phyloP scores from a whole-genome alignment of 1,140 invertebrate genomes.

The Anthonomus grandis region DNA sequence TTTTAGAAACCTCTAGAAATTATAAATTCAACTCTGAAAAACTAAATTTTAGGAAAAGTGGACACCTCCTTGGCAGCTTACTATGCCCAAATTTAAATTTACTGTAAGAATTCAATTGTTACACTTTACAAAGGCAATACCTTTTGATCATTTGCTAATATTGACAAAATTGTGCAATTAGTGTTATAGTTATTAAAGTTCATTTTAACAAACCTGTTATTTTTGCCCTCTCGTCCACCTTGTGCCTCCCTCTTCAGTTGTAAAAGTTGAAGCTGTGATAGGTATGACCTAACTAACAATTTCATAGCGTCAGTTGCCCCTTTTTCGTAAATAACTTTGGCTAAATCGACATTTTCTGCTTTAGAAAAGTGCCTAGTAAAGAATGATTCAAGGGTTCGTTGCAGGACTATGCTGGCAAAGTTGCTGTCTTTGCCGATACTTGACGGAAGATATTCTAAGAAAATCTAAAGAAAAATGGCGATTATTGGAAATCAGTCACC shows the following conservation, averaged over 20 bases:
- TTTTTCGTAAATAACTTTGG: conserved; percentile 48
- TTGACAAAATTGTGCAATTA: no score
- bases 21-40: no score
- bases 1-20: no score
- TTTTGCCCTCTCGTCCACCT: background rate
- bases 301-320: conserved; percentile 54
- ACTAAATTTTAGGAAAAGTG: no score
- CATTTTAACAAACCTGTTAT: no score
- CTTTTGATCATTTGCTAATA: no score
- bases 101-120: no score
- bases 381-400: conserved; percentile 56
- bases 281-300: conserved; percentile 55
- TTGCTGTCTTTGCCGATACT: conserved; percentile 56
- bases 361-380: conserved; percentile 50
- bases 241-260: conserved; percentile 32
- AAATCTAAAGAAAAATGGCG: conserved; percentile 46
- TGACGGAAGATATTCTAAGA: conserved; percentile 58
- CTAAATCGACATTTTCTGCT: conserved; percentile 37
- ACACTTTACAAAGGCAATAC: no score
- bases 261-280: conserved; percentile 52
- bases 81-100: no score
- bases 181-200: no score
- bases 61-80: no score
- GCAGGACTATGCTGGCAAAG: conserved; percentile 53
- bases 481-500: background rate